These are phyloP conservation scores for Drosophila repletoides DNA, from an alignment of 1,140 invertebrate species.

Conservation along the genomic window DNA sequence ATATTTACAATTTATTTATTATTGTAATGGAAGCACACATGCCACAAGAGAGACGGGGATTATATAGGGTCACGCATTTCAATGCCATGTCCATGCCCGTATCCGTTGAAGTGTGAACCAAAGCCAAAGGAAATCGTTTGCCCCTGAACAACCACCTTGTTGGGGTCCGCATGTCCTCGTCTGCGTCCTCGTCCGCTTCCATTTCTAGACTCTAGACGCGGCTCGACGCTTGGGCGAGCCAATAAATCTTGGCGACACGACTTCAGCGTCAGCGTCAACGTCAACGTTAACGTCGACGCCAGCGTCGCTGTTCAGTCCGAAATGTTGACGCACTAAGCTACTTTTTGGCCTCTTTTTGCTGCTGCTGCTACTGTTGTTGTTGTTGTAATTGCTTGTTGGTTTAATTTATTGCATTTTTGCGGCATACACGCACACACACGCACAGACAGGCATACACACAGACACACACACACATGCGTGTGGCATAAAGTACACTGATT, in stretches of 20 bases:
- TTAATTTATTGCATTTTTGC: slow-evolving; percentile 67
- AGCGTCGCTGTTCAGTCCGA: slow-evolving; percentile 3
- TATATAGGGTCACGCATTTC: slow-evolving; percentile 42
- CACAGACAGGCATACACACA: slow-evolving; percentile 44
- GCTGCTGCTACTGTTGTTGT: slow-evolving; percentile 17
- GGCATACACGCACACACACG: slow-evolving; percentile 3
- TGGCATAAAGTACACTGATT: slow-evolving; percentile 72
- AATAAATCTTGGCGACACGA: slow-evolving; percentile 49
- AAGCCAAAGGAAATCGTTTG: slow-evolving; percentile 20
- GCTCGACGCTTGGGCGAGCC: slow-evolving; percentile 27
- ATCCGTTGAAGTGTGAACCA: slow-evolving; percentile 13
- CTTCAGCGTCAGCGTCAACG: slow-evolving; percentile 10
- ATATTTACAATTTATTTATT: slow-evolving; percentile 76
- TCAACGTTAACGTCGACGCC: background rate
- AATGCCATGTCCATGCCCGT: slow-evolving; percentile 42
- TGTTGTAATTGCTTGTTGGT: slow-evolving; percentile 70
- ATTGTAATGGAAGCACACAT: slow-evolving; percentile 53
- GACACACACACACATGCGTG: slow-evolving; percentile 27
- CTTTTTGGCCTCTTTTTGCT: slow-evolving; percentile 27
- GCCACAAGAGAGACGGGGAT: background rate
- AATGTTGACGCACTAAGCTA: slow-evolving; percentile 38
- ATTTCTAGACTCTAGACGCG: slow-evolving; percentile 15
- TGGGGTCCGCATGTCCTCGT: slow-evolving; percentile 8
- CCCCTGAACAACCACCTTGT: slow-evolving; percentile 27
- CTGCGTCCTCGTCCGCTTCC: slow-evolving; percentile 1